phyloP scores from a whole-genome alignment of 2,113 vertebrate species.

The Rhea pennata region DNA sequence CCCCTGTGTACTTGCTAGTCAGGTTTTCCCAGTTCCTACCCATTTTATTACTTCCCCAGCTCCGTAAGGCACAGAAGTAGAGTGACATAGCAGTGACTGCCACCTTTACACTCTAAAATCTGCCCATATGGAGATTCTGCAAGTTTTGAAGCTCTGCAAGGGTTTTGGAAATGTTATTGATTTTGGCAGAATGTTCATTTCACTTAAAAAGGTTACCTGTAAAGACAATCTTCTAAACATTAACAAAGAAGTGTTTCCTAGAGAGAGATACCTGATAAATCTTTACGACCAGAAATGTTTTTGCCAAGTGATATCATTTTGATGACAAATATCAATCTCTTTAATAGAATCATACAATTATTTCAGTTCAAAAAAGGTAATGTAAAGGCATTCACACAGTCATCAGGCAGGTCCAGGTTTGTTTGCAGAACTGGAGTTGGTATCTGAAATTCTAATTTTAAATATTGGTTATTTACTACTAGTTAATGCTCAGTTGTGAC shows the following conservation, averaged over 20 bases:
- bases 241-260: not conserved
- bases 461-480: not conserved
- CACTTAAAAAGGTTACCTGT: not conserved
- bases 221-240: not conserved
- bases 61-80: not conserved
- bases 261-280: not conserved
- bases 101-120: not conserved
- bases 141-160: not conserved
- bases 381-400: not conserved
- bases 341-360: not conserved
- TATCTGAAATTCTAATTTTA: not conserved
- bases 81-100: not conserved
- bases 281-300: not conserved
- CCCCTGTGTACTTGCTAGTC: not conserved
- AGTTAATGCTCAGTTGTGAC: not conserved
- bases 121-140: not conserved
- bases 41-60: not conserved
- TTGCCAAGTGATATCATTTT: not conserved
- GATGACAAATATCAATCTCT: not conserved
- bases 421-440: not conserved
- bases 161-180: not conserved
- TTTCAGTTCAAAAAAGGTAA: not conserved
- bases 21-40: not conserved
- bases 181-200: not conserved
- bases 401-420: not conserved